A percentile compares a stretch with the other conserved stretches of the same genome.
phyloP scores from a whole-genome alignment of 2,888 invertebrate genomes.

The Siphlonurus alternatus region DNA sequence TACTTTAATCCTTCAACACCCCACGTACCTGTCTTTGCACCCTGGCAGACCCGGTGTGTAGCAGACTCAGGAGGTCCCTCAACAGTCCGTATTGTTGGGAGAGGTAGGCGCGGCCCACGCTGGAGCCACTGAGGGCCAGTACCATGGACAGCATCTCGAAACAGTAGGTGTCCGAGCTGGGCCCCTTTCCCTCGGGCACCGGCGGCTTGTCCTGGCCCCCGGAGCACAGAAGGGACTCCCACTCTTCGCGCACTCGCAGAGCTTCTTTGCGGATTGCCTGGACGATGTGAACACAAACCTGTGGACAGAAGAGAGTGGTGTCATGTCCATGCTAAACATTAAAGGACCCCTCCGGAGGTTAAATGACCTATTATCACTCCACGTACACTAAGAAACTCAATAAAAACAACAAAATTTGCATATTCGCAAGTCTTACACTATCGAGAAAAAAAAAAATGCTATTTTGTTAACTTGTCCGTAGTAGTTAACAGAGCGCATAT shows the following conservation, averaged over 20 bases:
- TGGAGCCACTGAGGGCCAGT: slow-evolving; percentile 79
- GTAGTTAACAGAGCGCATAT: no score
- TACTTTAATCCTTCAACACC: no score
- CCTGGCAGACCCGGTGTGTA: slow-evolving; percentile 88
- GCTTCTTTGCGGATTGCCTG: slow-evolving; percentile 84
- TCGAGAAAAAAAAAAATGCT: no score
- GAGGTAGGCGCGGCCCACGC: slow-evolving; percentile 75
- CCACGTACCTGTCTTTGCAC: slow-evolving; percentile 74
- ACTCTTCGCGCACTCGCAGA: slow-evolving; percentile 70
- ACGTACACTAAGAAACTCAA: neutral
- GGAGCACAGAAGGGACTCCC: slow-evolving; percentile 54
- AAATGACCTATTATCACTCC: no score
- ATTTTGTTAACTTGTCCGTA: no score
- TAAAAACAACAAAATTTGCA: neutral
- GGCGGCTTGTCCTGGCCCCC: neutral
- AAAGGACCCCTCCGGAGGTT: no score
- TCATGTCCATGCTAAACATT: neutral
- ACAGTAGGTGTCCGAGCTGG: slow-evolving; percentile 71
- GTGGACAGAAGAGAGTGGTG: no score
- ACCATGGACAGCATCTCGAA: slow-evolving; percentile 96
- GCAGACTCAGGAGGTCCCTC: slow-evolving; percentile 63
- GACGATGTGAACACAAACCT: slow-evolving; percentile 78
- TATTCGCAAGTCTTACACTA: neutral
- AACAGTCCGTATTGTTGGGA: slow-evolving; percentile 77
- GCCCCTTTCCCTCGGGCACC: neutral